A percentile compares a stretch with the other conserved stretches of the same genome.
These are phyloP conservation scores for Labrus mixtus DNA, from an alignment of 2,113 vertebrate genomes.

Conservation along the genomic window DNA sequence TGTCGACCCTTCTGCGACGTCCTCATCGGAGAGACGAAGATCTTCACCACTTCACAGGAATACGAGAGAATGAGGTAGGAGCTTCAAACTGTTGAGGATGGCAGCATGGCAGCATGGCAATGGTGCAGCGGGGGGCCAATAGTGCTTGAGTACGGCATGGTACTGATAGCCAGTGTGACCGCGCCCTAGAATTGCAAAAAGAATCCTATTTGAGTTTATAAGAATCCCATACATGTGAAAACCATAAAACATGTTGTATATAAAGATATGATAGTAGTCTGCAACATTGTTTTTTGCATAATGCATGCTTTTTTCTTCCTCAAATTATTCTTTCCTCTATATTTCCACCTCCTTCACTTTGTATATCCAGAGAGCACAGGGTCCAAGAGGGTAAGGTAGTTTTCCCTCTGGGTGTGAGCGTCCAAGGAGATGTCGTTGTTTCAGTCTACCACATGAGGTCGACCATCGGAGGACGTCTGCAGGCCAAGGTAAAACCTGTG, in stretches of 20 bases:
- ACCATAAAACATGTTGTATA: not conserved
- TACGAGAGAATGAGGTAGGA: conserved; percentile 96
- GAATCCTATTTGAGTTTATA: too few relatives aligned
- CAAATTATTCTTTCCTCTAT: not conserved
- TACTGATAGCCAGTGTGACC: too few relatives aligned
- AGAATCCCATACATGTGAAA: not conserved
- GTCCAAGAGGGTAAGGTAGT: conserved; percentile 95
- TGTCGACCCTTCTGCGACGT: conserved; percentile 98
- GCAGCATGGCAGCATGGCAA: too few relatives aligned
- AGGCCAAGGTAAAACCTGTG: conserved; percentile 90
- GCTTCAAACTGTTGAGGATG: not conserved
- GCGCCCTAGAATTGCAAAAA: too few relatives aligned
- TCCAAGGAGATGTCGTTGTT: conserved; percentile 94
- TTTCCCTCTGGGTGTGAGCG: conserved; percentile 92
- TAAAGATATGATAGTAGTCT: too few relatives aligned
- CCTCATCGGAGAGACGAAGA: conserved; percentile 95
- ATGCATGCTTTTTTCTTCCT: too few relatives aligned
- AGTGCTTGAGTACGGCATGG: too few relatives aligned
- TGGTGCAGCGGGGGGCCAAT: too few relatives aligned
- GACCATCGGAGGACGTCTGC: conserved; percentile 94
- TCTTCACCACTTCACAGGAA: conserved; percentile 94
- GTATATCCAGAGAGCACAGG: conserved; percentile 89
- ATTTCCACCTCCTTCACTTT: conserved; percentile 2
- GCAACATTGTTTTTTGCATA: not conserved
- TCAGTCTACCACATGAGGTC: conserved; percentile 96